phyloP scores from a whole-genome alignment of 2,888 invertebrate species.

The Plutella xylostella region DNA sequence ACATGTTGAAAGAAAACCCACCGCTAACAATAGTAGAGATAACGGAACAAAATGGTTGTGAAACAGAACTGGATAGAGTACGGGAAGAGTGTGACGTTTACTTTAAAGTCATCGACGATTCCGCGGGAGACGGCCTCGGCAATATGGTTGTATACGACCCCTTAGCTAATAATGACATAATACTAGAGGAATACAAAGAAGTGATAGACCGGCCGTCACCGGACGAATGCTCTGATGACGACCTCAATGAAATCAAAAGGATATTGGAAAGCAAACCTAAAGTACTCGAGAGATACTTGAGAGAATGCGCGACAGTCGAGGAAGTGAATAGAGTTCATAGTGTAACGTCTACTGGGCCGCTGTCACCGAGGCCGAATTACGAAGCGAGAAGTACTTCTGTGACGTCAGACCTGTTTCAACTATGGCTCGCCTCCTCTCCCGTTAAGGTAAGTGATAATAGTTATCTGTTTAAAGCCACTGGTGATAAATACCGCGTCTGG shows the following conservation, averaged over 20 bases:
- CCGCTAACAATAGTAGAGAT: slow-evolving; percentile 59
- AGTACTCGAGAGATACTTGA: slow-evolving; percentile 80
- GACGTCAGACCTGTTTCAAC: slow-evolving; percentile 86
- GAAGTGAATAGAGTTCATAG: slow-evolving; percentile 72
- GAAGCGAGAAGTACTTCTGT: slow-evolving; percentile 78
- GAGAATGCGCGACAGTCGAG: slow-evolving; percentile 78
- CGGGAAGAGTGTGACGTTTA: slow-evolving; percentile 39
- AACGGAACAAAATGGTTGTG: slow-evolving; percentile 63
- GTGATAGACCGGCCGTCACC: slow-evolving; percentile 52
- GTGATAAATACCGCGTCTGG: not conserved
- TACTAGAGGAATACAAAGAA: slow-evolving; percentile 48
- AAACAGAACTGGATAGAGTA: slow-evolving; percentile 36
- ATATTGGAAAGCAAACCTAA: slow-evolving; percentile 69
- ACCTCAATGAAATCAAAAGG: slow-evolving; percentile 45
- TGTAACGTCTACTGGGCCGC: slow-evolving; percentile 63
- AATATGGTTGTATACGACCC: slow-evolving; percentile 54
- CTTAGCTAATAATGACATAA: slow-evolving; percentile 41
- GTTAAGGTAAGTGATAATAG: slow-evolving; percentile 67
- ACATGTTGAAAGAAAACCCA: slow-evolving; percentile 60
- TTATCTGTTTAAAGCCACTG: slow-evolving; percentile 14
- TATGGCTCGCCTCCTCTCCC: slow-evolving; percentile 85
- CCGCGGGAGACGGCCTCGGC: slow-evolving; percentile 49
- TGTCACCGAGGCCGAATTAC: slow-evolving; percentile 56
- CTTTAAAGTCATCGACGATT: slow-evolving; percentile 32
- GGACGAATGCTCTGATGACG: slow-evolving; percentile 53